phyloP scores from a whole-genome alignment of 2,113 vertebrate genomes.

The Hippocampus mohnikei region DNA sequence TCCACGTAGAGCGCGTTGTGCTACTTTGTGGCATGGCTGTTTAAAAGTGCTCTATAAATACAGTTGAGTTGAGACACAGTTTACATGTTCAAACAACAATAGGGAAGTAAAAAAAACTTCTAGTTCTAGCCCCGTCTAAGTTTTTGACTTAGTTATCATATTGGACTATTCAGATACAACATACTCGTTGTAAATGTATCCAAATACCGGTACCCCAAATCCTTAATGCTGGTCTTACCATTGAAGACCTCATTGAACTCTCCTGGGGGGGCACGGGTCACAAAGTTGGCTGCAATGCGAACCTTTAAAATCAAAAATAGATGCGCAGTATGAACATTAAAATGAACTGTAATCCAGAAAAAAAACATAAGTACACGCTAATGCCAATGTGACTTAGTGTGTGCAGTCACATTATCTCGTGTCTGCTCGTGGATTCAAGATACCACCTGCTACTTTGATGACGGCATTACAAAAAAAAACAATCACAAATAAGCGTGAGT shows the following conservation, averaged over 20 bases:
- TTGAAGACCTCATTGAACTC: conserved; percentile 99
- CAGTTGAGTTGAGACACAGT: too few species aligned
- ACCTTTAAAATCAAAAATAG: conserved; percentile 73
- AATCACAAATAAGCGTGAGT: not conserved
- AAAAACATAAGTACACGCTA: not conserved
- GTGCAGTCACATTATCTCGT: not conserved
- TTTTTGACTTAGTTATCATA: too few species aligned
- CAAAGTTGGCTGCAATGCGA: conserved; percentile 95
- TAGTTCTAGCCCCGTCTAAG: too few species aligned
- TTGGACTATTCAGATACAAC: not conserved
- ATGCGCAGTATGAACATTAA: not conserved
- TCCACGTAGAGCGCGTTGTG: too few species aligned
- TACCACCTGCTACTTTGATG: not conserved
- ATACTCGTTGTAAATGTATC: not conserved
- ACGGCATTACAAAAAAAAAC: not conserved
- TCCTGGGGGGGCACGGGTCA: conserved; percentile 94
- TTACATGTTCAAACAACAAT: not conserved
- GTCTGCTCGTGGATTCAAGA: too few species aligned
- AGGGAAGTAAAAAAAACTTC: not conserved
- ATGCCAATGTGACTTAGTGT: not conserved
- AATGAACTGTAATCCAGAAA: not conserved
- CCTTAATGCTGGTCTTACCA: conserved; percentile 74
- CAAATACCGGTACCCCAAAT: not conserved
- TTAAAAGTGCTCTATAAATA: too few species aligned
- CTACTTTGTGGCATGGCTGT: too few species aligned